Percentiles rank a stretch among this genome's conserved stretches.
phyloP scores from a whole-genome alignment of 2,888 invertebrate genomes.

The Aspidapion aeneum region DNA sequence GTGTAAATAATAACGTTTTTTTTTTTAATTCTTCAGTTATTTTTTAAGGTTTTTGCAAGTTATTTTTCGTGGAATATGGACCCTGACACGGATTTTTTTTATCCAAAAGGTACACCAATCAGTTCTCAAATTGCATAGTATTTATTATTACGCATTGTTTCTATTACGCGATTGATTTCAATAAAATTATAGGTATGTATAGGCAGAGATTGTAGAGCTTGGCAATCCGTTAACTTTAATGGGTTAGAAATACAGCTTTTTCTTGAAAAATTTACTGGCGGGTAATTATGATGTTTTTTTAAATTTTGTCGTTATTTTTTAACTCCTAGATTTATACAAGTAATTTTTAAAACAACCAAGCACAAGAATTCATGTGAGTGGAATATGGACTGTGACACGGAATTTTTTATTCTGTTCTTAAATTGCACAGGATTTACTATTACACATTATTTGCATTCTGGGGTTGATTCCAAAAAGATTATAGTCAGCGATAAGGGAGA shows the following conservation, averaged over 20 bases:
- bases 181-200: constrained; percentile 53
- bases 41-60: too few relatives aligned
- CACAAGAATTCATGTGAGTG: too few relatives aligned
- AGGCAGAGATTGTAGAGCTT: constrained; percentile 46
- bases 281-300: too few relatives aligned
- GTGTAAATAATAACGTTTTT: too few relatives aligned
- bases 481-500: too few relatives aligned
- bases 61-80: too few relatives aligned
- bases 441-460: constrained; percentile 46
- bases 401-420: constrained; percentile 73
- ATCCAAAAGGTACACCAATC: constrained; percentile 35
- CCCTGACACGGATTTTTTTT: neutral
- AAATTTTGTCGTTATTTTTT: too few relatives aligned
- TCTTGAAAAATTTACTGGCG: constrained; percentile 62
- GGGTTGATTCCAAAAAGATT: constrained; percentile 55
- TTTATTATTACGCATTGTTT: constrained; percentile 47
- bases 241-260: constrained; percentile 55
- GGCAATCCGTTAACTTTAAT: constrained; percentile 47
- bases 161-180: constrained; percentile 55
- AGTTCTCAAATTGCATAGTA: constrained; percentile 53
- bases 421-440: constrained; percentile 66
- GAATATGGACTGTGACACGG: constrained; percentile 79
- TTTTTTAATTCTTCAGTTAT: too few relatives aligned
- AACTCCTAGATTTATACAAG: neutral
- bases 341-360: too few relatives aligned